Evolutionary conservation across 2,888 invertebrate species (phyloP).

Genomic region (Nineta flava): DNA sequence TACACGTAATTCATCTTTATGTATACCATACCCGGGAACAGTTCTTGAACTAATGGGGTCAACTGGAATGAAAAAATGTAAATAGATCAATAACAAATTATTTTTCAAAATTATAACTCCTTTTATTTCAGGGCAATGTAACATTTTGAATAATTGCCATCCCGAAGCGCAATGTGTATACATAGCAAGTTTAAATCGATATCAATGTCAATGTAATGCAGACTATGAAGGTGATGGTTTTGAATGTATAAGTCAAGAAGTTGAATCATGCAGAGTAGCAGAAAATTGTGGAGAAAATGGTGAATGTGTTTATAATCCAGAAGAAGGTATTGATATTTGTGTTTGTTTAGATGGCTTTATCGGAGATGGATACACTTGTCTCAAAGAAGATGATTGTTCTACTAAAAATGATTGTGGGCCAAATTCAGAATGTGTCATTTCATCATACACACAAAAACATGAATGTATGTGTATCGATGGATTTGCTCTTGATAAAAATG

Average conservation of each 20-base stretch:
- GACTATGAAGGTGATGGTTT: slow-evolving; percentile 76
- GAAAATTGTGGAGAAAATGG: slow-evolving; percentile 60
- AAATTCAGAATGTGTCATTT: slow-evolving; percentile 57
- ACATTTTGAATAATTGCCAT: slow-evolving; percentile 63
- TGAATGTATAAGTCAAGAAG: slow-evolving; percentile 44
- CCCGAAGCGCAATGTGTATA: slow-evolving; percentile 63
- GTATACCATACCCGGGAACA: background rate
- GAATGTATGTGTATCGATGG: slow-evolving; percentile 69
- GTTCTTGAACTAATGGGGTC: background rate
- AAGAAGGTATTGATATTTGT: slow-evolving; percentile 48
- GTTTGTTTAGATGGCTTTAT: slow-evolving; percentile 65
- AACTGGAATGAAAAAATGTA: background rate
- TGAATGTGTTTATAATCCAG: slow-evolving; percentile 52
- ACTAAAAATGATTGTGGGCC: slow-evolving; percentile 48
- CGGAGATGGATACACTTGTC: slow-evolving; percentile 70
- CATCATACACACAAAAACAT: slow-evolving; percentile 36
- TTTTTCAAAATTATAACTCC: background rate
- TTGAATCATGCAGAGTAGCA: slow-evolving; percentile 35
- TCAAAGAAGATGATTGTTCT: slow-evolving; percentile 45
- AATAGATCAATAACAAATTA: background rate
- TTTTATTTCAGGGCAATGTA: slow-evolving; percentile 48
- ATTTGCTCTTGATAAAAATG: slow-evolving; percentile 45
- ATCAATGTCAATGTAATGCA: slow-evolving; percentile 61
- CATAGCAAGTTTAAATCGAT: slow-evolving; percentile 34
- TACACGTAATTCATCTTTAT: slow-evolving; percentile 14